Evolutionary conservation across 2,888 invertebrate species (phyloP).

Genomic region (Caenorhabditis wallacei): DNA sequence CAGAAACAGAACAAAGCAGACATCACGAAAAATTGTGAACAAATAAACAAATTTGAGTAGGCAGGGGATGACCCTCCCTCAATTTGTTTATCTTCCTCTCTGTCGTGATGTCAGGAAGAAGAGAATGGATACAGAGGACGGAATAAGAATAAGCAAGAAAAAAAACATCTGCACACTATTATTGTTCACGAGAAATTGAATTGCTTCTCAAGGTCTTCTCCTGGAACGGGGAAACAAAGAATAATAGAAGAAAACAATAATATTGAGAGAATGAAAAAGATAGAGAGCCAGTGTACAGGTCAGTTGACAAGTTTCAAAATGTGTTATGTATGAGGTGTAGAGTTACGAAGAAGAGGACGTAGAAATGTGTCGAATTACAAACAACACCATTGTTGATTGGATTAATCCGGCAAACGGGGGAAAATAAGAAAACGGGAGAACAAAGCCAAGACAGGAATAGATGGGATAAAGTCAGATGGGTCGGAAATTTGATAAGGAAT

Average conservation of each 20-base stretch:
- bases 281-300: slow-evolving; percentile 31
- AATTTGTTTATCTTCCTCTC: slow-evolving; percentile 45
- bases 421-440: neutral
- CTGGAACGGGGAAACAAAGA: slow-evolving; percentile 2
- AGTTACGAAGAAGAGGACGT: slow-evolving; percentile 31
- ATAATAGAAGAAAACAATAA: too few relatives aligned
- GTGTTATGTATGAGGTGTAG: slow-evolving; percentile 37
- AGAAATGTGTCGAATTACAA: slow-evolving; percentile 35
- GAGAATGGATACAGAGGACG: slow-evolving; percentile 26
- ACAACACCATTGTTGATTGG: slow-evolving; percentile 50
- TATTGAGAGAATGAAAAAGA: neutral
- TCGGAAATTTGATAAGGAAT: neutral
- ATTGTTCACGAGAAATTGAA: slow-evolving; percentile 40
- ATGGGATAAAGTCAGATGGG: slow-evolving; percentile 5
- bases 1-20: slow-evolving; percentile 1
- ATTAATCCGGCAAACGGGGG: slow-evolving; percentile 23
- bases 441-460: neutral
- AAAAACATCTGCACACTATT: slow-evolving; percentile 53
- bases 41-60: slow-evolving; percentile 46
- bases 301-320: slow-evolving; percentile 36
- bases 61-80: slow-evolving; percentile 12
- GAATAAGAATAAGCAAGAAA: slow-evolving; percentile 8
- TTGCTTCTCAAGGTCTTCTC: too few relatives aligned
- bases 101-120: slow-evolving; percentile 33
- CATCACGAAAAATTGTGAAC: slow-evolving; percentile 10